Base-by-base conservation (phyloP, 2,797 vertebrate genomes). In the Danio aesculapii region DNA sequence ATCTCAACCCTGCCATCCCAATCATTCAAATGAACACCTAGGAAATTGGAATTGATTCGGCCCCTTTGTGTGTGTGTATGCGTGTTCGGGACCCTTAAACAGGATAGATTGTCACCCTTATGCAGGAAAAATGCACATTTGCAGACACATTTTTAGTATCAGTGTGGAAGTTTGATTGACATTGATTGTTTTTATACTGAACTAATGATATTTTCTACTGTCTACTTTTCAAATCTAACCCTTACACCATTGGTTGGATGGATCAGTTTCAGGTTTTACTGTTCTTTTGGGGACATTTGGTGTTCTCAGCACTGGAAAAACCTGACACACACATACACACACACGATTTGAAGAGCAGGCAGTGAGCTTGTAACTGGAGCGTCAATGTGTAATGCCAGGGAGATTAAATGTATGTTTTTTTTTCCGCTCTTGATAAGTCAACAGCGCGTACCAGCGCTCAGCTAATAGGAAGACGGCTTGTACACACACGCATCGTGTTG, bases 401-500 rank as follows among this genome's bases (percentile, higher is more conserved):
- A 90, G 87, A 89, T 83, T 85, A 82, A 89, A 88, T 89, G 90
- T 88, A 87, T 90, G 87, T 87, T 91, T 92, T 81, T 85, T 78
- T 91, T 30, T 30, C 82, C 85, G 89, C 89, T 89, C 87, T 79
- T 77, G 85, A 91, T 90, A 92, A 93, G 88, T 94, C 92, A 90
- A 92, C 91, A 90, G 89, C 47, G 85, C 84, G 72, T 93, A 85
- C 87, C 89, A 89, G 86, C 84, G 79, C 88, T 92, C 90, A 89
- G 87, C 92, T 94, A 94, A 94, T 94, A 90, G 89, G 90, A 86
- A 91, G 91, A 92, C 89, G 86, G 88, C 86, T 87, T 92, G 88
- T 90, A 90, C 87, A 92, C 91, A 90, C 90, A 94, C 90, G 91
- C 89, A 91, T 90, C 90, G 91, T 92, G 92, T 92, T 93, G 90